phyloP scores from a whole-genome alignment of 2,888 invertebrate species.

The Erebia ligea region DNA sequence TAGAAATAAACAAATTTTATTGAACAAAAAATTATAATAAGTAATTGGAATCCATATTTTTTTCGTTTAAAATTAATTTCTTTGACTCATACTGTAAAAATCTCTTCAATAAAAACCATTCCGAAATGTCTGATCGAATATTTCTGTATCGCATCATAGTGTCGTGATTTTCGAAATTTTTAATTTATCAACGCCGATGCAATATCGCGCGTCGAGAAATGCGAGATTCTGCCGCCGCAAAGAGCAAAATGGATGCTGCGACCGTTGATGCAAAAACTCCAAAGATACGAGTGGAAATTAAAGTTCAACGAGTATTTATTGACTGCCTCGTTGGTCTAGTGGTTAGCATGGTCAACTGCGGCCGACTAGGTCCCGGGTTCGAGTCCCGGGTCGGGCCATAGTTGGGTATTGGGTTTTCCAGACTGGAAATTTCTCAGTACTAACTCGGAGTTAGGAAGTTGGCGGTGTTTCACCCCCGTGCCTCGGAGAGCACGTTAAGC shows the following conservation, averaged over 20 bases:
- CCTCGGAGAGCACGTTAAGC: no score
- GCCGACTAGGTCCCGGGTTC: no score
- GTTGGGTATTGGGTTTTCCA: no score
- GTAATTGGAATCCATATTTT: background rate
- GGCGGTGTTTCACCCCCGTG: no score
- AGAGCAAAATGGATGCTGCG: slow-evolving; percentile 28
- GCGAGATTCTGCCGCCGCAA: slow-evolving; percentile 25
- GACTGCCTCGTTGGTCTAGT: no score
- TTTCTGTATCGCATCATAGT: background rate
- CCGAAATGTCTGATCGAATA: slow-evolving; percentile 12
- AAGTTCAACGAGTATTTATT: no score
- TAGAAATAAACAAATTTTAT: background rate
- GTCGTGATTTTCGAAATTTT: slow-evolving; percentile 25
- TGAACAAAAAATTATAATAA: background rate
- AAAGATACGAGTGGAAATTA: background rate
- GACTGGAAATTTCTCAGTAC: no score
- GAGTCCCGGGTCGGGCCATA: no score
- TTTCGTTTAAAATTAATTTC: slow-evolving; percentile 3
- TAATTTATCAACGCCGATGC: slow-evolving; percentile 36
- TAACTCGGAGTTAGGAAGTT: no score
- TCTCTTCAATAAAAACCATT: slow-evolving; percentile 20
- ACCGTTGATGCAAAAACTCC: background rate
- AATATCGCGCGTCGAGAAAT: slow-evolving; percentile 27
- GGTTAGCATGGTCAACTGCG: no score
- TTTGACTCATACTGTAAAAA: slow-evolving; percentile 23